Evolutionary conservation across 2,888 invertebrate genomes (phyloP).

Genomic region (Pseudococcus longispinus): DNA sequence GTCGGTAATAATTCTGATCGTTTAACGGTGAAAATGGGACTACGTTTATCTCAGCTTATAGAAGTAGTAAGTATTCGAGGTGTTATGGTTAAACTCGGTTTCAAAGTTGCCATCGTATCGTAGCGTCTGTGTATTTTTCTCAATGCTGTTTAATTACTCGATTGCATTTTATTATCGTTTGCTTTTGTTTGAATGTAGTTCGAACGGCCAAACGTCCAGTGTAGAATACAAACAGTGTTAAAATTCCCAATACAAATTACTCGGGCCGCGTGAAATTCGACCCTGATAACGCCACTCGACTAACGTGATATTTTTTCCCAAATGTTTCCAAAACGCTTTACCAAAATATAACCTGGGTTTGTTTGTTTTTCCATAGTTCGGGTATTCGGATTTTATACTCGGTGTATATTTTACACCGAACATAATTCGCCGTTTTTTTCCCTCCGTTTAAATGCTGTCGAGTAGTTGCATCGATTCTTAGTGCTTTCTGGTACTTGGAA

Average conservation of each 20-base stretch:
- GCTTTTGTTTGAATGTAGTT: not conserved
- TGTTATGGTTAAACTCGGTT: not conserved
- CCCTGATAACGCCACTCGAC: constrained; percentile 16
- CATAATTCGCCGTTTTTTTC: too few species aligned
- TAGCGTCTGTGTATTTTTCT: not conserved
- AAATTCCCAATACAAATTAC: not conserved
- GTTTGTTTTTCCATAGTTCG: not conserved
- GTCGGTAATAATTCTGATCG: constrained; percentile 61
- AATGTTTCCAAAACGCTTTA: not conserved
- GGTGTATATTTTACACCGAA: too few species aligned
- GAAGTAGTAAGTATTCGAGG: constrained; percentile 60
- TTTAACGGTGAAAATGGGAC: constrained; percentile 61
- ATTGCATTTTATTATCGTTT: not conserved
- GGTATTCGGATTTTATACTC: not conserved
- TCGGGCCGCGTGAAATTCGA: not conserved
- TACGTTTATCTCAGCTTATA: constrained; percentile 60
- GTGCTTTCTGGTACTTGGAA: too few species aligned
- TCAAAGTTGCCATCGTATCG: not conserved
- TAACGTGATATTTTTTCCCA: not conserved
- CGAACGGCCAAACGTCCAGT: not conserved
- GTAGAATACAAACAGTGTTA: not conserved
- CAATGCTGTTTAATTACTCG: not conserved
- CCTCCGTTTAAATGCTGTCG: too few species aligned
- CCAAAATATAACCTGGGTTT: constrained; percentile 1
- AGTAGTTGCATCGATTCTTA: too few species aligned